A percentile compares a stretch with the other conserved stretches of the same genome.
Conservation (phyloP, 2,888 invertebrate genomes). For the Lacanobia oleracea region DNA sequence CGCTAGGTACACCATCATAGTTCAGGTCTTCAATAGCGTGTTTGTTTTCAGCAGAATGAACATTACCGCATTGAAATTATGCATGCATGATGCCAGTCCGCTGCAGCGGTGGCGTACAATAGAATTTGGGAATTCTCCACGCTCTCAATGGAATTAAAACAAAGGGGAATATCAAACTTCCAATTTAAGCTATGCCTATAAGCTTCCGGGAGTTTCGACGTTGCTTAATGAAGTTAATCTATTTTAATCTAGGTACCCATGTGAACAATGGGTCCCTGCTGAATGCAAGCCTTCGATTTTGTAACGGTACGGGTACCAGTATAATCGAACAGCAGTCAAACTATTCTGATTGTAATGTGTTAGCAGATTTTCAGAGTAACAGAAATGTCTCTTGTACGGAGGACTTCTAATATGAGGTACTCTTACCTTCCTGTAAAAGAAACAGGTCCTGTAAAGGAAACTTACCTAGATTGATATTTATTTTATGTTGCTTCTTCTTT, state of each 20-base stretch:
- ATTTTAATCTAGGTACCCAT: constrained; percentile 42
- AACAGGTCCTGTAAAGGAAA: too few relatives aligned
- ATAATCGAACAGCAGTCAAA: not conserved
- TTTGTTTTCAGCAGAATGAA: constrained; percentile 77
- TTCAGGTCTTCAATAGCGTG: constrained; percentile 44
- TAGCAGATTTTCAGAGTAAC: not conserved
- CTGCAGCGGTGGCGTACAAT: constrained; percentile 74
- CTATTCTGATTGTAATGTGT: not conserved
- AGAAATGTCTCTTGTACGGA: not conserved
- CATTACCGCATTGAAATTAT: constrained; percentile 73
- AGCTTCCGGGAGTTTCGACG: constrained; percentile 58
- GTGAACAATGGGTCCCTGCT: constrained; percentile 10
- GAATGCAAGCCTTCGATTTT: not conserved
- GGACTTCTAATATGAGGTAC: not conserved
- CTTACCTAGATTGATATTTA: too few relatives aligned
- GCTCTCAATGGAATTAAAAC: constrained; percentile 76
- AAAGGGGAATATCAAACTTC: constrained; percentile 73
- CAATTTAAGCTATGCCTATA: constrained; percentile 64
- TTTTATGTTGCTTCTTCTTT: too few relatives aligned
- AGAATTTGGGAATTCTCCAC: constrained; percentile 80
- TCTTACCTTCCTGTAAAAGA: not conserved
- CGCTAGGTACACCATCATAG: constrained; percentile 5
- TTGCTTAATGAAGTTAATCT: constrained; percentile 52
- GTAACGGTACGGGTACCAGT: not conserved
- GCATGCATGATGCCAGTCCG: constrained; percentile 75